phyloP scores from a whole-genome alignment of 1,140 invertebrate genomes.

The Tetraneura akinire region DNA sequence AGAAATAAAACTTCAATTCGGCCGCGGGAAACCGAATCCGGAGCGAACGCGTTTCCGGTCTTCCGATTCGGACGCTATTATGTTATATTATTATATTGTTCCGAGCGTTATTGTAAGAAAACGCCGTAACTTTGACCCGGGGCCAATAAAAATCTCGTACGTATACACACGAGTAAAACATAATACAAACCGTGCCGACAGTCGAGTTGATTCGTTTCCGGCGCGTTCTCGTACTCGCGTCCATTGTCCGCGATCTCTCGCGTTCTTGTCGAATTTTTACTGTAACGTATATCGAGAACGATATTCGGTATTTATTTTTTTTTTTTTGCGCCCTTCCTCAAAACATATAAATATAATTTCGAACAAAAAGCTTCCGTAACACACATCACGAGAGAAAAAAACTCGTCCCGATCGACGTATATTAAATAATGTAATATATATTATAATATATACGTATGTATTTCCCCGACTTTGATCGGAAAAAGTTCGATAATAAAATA shows the following conservation, averaged over 20 bases:
- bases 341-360: slow-evolving; percentile 21
- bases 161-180: neutral
- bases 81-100: neutral
- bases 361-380: slow-evolving; percentile 37
- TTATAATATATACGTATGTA: no score
- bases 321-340: slow-evolving; percentile 12
- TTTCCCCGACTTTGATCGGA: neutral
- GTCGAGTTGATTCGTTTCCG: slow-evolving; percentile 46
- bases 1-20: slow-evolving; percentile 28
- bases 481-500: neutral
- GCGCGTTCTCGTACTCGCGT: slow-evolving; percentile 11
- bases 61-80: slow-evolving; percentile 38
- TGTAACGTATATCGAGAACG: neutral
- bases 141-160: neutral
- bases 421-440: no score
- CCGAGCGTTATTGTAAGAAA: no score
- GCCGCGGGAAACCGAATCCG: slow-evolving; percentile 6
- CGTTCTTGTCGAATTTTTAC: slow-evolving; percentile 37
- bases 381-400: no score
- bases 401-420: no score
- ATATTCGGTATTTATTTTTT: slow-evolving; percentile 21
- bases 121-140: slow-evolving; percentile 14
- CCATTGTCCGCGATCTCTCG: slow-evolving; percentile 26
- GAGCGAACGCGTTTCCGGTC: slow-evolving; percentile 35
- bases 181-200: neutral